phyloP scores from a whole-genome alignment of 2,113 vertebrate species.

The Chloebia gouldiae region DNA sequence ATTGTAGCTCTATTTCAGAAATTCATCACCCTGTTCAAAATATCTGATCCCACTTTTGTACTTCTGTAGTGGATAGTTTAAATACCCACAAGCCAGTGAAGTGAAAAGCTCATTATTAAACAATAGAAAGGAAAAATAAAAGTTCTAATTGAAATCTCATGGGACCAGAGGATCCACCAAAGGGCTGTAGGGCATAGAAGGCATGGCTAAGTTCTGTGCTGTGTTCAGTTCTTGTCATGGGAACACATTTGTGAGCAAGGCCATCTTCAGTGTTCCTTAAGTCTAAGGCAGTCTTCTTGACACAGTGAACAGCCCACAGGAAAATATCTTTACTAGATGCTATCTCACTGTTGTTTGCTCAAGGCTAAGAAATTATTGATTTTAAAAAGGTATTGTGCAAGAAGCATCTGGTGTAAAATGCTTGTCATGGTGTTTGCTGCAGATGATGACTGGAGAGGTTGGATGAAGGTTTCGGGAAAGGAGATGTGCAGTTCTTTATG shows the following conservation, averaged over 20 bases:
- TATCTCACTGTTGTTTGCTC: background rate
- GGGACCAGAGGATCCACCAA: background rate
- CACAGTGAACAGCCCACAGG: background rate
- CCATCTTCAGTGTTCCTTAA: background rate
- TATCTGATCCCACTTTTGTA: background rate
- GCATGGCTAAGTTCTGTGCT: background rate
- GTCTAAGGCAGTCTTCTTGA: background rate
- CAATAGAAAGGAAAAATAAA: conserved; percentile 2
- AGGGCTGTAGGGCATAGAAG: background rate
- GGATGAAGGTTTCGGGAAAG: background rate
- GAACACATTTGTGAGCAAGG: background rate
- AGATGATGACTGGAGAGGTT: background rate
- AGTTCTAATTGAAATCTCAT: background rate
- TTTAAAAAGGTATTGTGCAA: background rate
- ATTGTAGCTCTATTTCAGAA: background rate
- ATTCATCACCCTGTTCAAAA: background rate
- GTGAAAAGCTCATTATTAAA: conserved; percentile 8
- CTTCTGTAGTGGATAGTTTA: background rate
- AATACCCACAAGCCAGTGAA: background rate
- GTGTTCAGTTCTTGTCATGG: background rate
- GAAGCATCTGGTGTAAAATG: background rate
- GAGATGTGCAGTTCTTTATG: background rate
- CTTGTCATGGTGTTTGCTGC: background rate
- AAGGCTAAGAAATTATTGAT: background rate
- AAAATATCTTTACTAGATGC: background rate